Percentiles rank a stretch among this genome's conserved stretches.
These are phyloP conservation scores for Myotis yumanensis DNA, from an alignment of 2,113 vertebrate genomes.

Conservation along the genomic window DNA sequence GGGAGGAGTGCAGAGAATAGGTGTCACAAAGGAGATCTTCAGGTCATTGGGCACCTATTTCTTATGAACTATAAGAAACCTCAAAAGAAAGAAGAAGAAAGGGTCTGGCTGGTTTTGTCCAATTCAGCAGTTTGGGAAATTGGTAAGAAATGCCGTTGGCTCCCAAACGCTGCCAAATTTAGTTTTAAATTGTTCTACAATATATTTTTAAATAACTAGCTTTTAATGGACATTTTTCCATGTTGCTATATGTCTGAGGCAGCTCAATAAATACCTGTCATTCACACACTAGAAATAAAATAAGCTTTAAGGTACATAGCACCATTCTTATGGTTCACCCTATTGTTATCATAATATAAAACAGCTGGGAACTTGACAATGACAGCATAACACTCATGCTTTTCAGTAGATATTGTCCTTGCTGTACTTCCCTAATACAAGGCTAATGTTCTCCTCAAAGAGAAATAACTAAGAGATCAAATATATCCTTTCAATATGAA, in stretches of 20 bases:
- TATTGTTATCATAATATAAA: slow-evolving; percentile 26
- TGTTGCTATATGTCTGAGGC: slow-evolving; percentile 1
- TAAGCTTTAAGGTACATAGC: slow-evolving; percentile 15
- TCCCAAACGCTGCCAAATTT: background rate
- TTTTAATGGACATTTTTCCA: slow-evolving; percentile 2
- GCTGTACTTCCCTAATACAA: slow-evolving; percentile 25
- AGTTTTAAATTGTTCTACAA: background rate
- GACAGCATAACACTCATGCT: background rate
- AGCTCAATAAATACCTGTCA: slow-evolving; percentile 44
- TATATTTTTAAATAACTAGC: background rate
- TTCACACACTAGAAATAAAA: slow-evolving; percentile 53
- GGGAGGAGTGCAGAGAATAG: background rate
- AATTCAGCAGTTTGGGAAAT: background rate
- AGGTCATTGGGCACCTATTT: background rate
- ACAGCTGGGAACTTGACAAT: background rate
- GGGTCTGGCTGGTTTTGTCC: background rate
- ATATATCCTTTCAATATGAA: slow-evolving; percentile 38
- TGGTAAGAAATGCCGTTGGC: background rate
- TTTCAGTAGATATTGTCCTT: background rate
- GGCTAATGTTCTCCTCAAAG: slow-evolving; percentile 48
- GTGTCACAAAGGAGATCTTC: background rate
- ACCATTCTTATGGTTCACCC: slow-evolving; percentile 26
- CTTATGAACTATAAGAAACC: slow-evolving; percentile 1
- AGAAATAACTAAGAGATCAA: background rate
- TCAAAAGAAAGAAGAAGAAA: background rate